Evolutionary conservation across 2,113 vertebrate species (phyloP).

Genomic region (Scomber colias): DNA sequence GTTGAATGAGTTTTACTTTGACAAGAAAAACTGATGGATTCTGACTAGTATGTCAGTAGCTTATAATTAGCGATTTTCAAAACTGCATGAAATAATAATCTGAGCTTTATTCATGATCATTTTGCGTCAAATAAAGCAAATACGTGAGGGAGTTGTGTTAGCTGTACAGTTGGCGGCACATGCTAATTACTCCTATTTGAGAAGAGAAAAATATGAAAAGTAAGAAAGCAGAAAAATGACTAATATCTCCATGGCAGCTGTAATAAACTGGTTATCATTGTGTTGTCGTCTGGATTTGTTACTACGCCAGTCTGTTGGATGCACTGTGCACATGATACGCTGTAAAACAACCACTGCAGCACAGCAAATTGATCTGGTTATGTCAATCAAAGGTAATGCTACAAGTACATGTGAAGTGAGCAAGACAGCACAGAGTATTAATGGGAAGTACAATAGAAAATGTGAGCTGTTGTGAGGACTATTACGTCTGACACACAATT

Average conservation of each 20-base stretch:
- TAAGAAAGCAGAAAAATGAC: background rate
- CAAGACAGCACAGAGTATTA: background rate
- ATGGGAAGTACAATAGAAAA: background rate
- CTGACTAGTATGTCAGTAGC: slow-evolving; percentile 42
- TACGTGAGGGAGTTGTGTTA: background rate
- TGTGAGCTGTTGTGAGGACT: background rate
- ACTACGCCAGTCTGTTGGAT: background rate
- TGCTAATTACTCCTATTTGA: slow-evolving; percentile 42
- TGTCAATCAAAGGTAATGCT: background rate
- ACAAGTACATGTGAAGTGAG: background rate
- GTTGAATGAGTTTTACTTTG: slow-evolving; percentile 54
- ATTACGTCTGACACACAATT: slow-evolving; percentile 3
- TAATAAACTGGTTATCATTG: slow-evolving; percentile 2
- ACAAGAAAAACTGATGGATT: slow-evolving; percentile 40
- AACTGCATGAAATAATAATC: slow-evolving; percentile 31
- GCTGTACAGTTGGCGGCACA: slow-evolving; percentile 16
- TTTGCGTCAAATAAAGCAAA: slow-evolving; percentile 31
- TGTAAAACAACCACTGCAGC: slow-evolving; percentile 8
- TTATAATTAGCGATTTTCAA: slow-evolving; percentile 48
- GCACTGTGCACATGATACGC: background rate
- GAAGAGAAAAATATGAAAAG: slow-evolving; percentile 3
- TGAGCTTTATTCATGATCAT: slow-evolving; percentile 22
- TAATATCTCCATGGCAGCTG: background rate
- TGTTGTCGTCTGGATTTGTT: background rate
- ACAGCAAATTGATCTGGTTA: slow-evolving; percentile 5